Evolutionary conservation across 1,140 invertebrate species (phyloP), one percentile per base, ranked within the genome.

Genomic region (Ceratitis capitata): DNA sequence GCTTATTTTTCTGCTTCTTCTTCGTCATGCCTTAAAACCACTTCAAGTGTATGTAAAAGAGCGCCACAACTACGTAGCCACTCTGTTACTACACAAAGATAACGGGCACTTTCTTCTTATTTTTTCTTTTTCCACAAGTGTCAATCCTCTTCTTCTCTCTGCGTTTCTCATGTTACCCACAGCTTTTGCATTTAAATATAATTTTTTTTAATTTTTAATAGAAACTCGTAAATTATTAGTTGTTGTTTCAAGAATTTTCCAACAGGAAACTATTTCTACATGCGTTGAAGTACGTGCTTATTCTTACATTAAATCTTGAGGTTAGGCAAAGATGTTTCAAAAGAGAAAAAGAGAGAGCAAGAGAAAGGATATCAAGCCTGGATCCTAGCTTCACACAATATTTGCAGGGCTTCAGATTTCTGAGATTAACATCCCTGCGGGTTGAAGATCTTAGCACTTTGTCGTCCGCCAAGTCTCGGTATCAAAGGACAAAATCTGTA

Each of bases 201-300:
- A 78, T 45, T 78, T 39, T 78, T 35, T 78, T 78, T 45, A 78
- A 78, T 78, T 45, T 78, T 78, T 78, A 78, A 78, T 42, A 78
- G 69, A 78, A 45, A 19, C 35, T 78, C 39, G 69, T 78, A 78
- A 78, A 78, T 78, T n/a, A n/a, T n/a, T 78, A 78, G 69, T 45
- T 78, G 69, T 39, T 3, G 61, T 32, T 35, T 69, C 39, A 69
- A 69, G n/a, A 69, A 39, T 69, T 69, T 35, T 69, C 35, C 35
- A 69, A 69, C 61, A 35, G 29, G n/a, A n/a, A n/a, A n/a, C n/a
- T n/a, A n/a, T n/a, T n/a, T n/a, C n/a, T n/a, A n/a, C n/a, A n/a
- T n/a, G n/a, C n/a, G n/a, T n/a, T n/a, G n/a, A n/a, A n/a, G n/a
- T n/a, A n/a, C n/a, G n/a, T n/a, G n/a, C n/a, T n/a, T n/a, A n/a